Evolutionary conservation across 2,797 vertebrate species (phyloP), one percentile per base, ranked within the genome.

Genomic region (Siniperca obscura): DNA sequence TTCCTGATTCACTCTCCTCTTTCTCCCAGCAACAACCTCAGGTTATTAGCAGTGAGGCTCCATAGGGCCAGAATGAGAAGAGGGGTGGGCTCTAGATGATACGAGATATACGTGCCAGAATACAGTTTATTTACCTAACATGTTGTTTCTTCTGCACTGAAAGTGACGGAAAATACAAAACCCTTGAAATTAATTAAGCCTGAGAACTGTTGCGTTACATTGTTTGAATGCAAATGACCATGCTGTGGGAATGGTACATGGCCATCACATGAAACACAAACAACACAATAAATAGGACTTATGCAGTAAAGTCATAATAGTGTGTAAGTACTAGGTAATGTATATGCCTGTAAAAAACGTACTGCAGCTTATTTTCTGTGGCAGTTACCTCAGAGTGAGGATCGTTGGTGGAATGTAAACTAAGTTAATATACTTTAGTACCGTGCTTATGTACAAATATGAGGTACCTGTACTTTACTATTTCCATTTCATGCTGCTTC

Each of bases 151-250:
- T 82, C 72, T 65, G 30, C 53, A 56, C 40, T 44, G 42, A 70
- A 77, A 68, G 21, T 68, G 70, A 65, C n/a, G 69, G 57, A 65
- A 76, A 76, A 50, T 14, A 69, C 0, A 53, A 46, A 84, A 25
- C 14, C 52, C 67, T 68, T 36, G 0, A 62, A 57, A 74, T 71
- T 36, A 84, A 78, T 66, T 5, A 76, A 69, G 62, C 16, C 50
- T 50, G 16, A 65, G 42, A 67, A 77, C 22, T 67, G n/a, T 67
- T 69, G 34, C 21, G 17, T 42, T 52, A 30, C 61, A 75, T 42
- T 14, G 9, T 50, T 21, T 84, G 36, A 78, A 84, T 38, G 61
- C 46, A 65, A 81, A 85, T 84, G 57, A 7, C 5, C 21, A 44
- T 30, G 14, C 46, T 70, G 64, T 30, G n/a, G 30, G 55, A n/a